Evolutionary conservation across 2,113 vertebrate genomes (phyloP).

Genomic region (Furnarius figulus): DNA sequence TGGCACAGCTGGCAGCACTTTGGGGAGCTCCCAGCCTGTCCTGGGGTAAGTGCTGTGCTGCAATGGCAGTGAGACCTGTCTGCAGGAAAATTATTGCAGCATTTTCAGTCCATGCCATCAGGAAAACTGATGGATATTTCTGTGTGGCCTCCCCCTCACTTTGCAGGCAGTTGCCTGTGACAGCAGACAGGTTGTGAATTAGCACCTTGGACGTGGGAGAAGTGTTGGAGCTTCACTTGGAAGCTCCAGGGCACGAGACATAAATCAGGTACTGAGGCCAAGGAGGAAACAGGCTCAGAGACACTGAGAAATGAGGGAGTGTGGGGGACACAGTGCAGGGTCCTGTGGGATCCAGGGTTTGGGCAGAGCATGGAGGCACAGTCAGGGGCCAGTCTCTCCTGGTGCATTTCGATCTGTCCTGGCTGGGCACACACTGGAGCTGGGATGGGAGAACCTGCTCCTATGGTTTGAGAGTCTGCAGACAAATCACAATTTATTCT

Average conservation of each 20-base stretch:
- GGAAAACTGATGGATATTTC: background rate
- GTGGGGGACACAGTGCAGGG: background rate
- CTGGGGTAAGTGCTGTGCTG: fast-evolving
- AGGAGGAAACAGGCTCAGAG: background rate
- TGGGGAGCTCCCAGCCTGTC: background rate
- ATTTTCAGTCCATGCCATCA: background rate
- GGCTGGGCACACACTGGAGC: background rate
- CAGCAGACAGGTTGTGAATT: background rate
- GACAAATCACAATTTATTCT: background rate
- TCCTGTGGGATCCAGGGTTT: background rate
- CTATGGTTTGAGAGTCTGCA: fast-evolving
- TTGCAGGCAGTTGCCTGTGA: background rate
- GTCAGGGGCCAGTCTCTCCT: fast-evolving
- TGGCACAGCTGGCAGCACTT: fast-evolving
- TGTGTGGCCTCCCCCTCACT: background rate
- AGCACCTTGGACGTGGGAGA: background rate
- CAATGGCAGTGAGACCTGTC: background rate
- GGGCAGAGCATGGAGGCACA: background rate
- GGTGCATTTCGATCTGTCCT: too few relatives aligned
- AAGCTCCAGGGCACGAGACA: background rate
- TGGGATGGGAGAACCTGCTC: background rate
- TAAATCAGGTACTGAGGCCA: background rate
- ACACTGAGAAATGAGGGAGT: background rate
- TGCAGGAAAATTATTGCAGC: background rate
- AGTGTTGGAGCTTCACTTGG: background rate